Conservation (phyloP, 2,888 invertebrate species). For the Smittia aterrima region DNA sequence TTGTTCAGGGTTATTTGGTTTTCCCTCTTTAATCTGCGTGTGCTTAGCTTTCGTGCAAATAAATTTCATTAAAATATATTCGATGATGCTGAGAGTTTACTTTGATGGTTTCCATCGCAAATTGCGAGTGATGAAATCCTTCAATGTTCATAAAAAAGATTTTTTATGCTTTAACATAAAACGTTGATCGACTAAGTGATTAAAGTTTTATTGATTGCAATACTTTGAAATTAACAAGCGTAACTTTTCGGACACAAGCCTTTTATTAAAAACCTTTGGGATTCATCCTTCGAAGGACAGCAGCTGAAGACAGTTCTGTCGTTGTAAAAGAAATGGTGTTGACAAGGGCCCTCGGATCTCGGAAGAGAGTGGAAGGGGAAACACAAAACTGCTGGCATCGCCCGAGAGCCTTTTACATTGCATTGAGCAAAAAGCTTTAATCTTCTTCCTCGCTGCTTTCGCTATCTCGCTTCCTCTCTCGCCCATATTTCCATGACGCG, state of each 20-base stretch:
- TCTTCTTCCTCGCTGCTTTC: not conserved
- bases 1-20: not conserved
- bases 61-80: too few relatives aligned
- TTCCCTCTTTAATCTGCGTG: too few relatives aligned
- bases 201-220: not conserved
- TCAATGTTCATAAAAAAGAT: too few relatives aligned
- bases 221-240: not conserved
- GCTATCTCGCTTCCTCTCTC: not conserved
- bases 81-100: too few relatives aligned
- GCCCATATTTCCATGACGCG: not conserved
- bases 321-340: conserved; percentile 35
- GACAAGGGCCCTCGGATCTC: conserved; percentile 14
- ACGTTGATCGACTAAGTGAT: not conserved
- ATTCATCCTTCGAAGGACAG: not conserved
- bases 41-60: too few relatives aligned
- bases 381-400: not conserved
- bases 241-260: not conserved
- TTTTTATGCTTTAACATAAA: conserved; percentile 9
- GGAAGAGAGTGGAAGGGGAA: not conserved
- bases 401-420: not conserved
- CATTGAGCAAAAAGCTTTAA: conserved; percentile 11
- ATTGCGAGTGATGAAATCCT: too few relatives aligned
- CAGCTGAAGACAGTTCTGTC: conserved; percentile 16
- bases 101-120: too few relatives aligned
- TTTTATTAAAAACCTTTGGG: not conserved